Conservation (phyloP, 2,797 vertebrate genomes). For the Enteromius unitaeniatus region DNA sequence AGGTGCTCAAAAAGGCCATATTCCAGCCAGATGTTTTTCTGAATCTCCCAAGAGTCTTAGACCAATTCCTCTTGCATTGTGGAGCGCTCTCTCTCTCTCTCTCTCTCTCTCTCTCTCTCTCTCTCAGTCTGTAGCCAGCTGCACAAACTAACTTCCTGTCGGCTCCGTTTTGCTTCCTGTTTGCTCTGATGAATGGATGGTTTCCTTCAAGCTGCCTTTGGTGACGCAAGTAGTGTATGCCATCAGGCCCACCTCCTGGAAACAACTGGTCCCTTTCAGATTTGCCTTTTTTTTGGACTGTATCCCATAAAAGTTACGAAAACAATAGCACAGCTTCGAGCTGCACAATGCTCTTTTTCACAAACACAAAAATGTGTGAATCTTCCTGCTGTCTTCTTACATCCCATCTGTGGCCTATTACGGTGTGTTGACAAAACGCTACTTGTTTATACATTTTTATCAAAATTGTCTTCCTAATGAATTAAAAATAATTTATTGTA, state of each 20-base stretch:
- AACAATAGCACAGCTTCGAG: conserved; percentile 78
- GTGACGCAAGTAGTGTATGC: conserved; percentile 67
- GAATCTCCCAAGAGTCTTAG: conserved; percentile 17
- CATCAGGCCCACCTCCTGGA: conserved; percentile 39
- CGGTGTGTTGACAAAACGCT: conserved; percentile 40
- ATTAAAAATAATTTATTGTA: neutral
- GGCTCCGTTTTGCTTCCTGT: conserved; percentile 76
- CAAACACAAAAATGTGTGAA: neutral
- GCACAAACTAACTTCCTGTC: conserved; percentile 71
- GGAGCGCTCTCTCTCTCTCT: conserved; percentile 11
- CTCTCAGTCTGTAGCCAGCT: conserved; percentile 28
- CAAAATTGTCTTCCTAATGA: neutral
- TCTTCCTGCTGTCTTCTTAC: conserved; percentile 66
- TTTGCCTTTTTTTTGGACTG: conserved; percentile 44
- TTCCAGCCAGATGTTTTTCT: conserved; percentile 31
- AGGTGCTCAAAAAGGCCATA: conserved; percentile 3
- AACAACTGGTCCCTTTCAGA: conserved; percentile 62
- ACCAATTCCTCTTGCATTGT: conserved; percentile 30
- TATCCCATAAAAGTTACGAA: conserved; percentile 55
- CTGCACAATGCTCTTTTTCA: conserved; percentile 68
- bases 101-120: conserved; percentile 20
- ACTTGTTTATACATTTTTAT: neutral
- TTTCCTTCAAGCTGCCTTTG: conserved; percentile 70
- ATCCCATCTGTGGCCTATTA: conserved; percentile 64
- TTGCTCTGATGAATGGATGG: conserved; percentile 76